These are phyloP conservation scores for Agelas oroides DNA, from an alignment of 37 sponge, comb jelly and placozoan species.

Conservation along the genomic window DNA sequence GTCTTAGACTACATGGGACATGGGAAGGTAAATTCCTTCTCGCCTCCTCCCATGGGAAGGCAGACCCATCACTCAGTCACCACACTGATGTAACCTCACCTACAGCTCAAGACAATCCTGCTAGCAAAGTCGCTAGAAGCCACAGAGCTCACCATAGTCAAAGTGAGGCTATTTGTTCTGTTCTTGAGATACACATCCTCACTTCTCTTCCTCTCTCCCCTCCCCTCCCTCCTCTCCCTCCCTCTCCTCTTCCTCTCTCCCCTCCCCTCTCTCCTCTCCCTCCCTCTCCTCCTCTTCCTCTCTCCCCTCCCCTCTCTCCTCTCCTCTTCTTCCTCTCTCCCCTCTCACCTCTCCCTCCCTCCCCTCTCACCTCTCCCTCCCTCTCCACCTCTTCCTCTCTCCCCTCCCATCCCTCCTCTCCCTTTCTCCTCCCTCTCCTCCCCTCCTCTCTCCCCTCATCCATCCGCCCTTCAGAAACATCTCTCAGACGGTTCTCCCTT, in stretches of 20 bases:
- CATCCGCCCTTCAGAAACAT: background rate
- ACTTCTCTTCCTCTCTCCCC: background rate
- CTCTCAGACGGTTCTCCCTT: conserved; percentile 38
- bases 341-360: background rate
- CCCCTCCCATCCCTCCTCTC: background rate
- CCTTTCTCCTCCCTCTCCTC: background rate
- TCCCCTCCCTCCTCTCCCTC: background rate
- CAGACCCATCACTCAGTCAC: background rate
- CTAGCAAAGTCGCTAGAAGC: conserved; percentile 10
- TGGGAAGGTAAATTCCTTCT: conserved; percentile 19
- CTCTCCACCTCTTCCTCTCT: background rate
- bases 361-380: conserved; percentile 1
- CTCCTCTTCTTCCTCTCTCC: background rate
- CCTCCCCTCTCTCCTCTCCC: background rate
- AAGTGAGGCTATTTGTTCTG: conserved; percentile 41
- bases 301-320: background rate
- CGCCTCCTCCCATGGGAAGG: no score
- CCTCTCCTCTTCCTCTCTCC: background rate
- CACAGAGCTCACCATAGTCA: conserved; percentile 50
- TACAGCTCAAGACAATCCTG: conserved; percentile 49
- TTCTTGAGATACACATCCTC: background rate
- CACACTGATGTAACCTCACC: background rate
- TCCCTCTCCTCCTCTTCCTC: background rate
- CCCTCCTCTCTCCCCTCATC: no score
- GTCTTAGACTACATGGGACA: conserved; percentile 22